Evolutionary conservation across 2,888 invertebrate species (phyloP).

Genomic region (Gymnocheta viridis): DNA sequence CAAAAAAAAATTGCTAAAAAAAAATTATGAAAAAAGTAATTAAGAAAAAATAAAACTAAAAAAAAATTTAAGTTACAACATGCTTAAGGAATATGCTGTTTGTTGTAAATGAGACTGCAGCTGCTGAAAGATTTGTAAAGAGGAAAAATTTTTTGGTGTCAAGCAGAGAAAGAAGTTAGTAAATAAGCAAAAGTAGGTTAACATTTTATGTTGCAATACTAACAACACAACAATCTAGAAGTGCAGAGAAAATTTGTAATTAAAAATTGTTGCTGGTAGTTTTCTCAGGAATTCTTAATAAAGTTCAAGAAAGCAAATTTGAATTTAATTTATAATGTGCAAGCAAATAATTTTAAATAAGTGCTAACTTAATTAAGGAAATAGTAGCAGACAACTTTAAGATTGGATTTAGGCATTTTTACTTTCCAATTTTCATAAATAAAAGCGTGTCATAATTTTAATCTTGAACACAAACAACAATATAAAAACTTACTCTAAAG

Average conservation of each 20-base stretch:
- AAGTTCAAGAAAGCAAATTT: background rate
- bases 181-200: slow-evolving; percentile 63
- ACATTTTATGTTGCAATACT: slow-evolving; percentile 17
- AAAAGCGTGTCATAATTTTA: no score
- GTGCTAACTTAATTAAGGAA: no score
- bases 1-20: slow-evolving; percentile 2
- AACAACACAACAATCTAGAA: background rate
- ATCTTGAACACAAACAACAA: no score
- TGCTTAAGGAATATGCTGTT: slow-evolving; percentile 53
- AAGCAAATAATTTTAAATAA: no score
- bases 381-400: no score
- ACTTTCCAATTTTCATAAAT: no score
- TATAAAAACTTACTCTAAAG: no score
- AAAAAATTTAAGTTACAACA: background rate
- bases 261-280: slow-evolving; percentile 7
- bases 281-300: background rate
- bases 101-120: background rate
- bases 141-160: slow-evolving; percentile 26
- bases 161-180: slow-evolving; percentile 6
- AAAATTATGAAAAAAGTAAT: slow-evolving; percentile 3
- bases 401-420: no score
- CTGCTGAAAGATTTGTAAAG: slow-evolving; percentile 32
- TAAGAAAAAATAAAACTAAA: background rate
- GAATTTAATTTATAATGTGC: no score
- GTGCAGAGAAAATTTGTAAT: background rate